Conservation (phyloP, 2,888 invertebrate species). For the Agrypnus murinus region DNA sequence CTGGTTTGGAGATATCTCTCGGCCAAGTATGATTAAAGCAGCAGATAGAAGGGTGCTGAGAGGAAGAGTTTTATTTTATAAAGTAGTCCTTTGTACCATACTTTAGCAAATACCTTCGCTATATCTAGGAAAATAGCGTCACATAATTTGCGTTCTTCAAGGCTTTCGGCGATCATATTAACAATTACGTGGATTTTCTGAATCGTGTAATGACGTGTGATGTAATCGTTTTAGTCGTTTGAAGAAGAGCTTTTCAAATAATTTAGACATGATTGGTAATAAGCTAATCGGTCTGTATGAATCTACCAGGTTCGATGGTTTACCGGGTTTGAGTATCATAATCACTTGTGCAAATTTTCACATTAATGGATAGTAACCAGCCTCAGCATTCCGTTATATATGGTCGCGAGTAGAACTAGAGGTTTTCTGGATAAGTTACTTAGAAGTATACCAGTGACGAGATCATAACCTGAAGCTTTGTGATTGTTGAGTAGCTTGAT, state of each 20-base stretch:
- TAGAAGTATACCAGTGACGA: neutral
- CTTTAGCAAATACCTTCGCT: neutral
- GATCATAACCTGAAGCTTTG: conserved; percentile 10
- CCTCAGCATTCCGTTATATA: neutral
- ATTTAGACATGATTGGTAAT: conserved; percentile 1
- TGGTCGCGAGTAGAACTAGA: neutral
- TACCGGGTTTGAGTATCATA: neutral
- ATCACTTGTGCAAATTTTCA: neutral
- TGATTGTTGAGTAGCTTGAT: too few relatives aligned
- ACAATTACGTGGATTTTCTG: neutral
- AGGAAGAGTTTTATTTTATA: too few relatives aligned
- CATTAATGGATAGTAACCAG: too few relatives aligned
- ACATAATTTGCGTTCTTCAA: neutral
- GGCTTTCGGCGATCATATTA: neutral
- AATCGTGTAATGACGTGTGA: neutral
- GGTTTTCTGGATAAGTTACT: neutral
- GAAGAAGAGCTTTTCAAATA: neutral
- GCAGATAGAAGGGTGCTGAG: neutral
- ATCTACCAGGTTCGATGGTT: neutral
- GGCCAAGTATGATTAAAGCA: neutral
- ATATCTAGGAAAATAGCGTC: neutral
- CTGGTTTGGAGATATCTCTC: too few relatives aligned
- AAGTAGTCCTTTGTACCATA: neutral
- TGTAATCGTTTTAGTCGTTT: too few relatives aligned
- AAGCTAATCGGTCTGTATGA: neutral